Conservation (phyloP, 2,113 vertebrate species). For the Ctenodactylus gundi region DNA sequence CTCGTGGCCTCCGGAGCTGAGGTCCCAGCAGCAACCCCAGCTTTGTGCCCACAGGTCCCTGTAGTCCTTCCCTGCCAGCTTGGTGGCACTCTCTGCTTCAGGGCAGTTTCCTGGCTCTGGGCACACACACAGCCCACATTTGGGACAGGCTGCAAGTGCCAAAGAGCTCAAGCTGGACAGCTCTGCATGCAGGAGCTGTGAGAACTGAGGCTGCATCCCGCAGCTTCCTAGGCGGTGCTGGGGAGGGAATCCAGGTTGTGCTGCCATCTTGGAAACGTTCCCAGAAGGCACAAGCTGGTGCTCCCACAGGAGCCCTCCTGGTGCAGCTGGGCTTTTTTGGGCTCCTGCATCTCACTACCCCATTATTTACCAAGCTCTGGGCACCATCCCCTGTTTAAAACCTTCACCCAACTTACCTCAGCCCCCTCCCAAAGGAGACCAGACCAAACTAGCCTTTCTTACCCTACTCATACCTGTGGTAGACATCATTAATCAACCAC, state of each 20-base stretch:
- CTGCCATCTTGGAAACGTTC: not conserved
- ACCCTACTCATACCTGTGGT: not conserved
- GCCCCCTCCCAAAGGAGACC: not conserved
- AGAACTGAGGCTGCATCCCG: rapidly evolving
- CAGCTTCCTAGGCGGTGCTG: not conserved
- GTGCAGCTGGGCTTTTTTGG: not conserved
- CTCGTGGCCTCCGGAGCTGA: not conserved
- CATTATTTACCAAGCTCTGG: too few relatives aligned
- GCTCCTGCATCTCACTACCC: not conserved
- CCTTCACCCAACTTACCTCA: not conserved
- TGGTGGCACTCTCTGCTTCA: not conserved
- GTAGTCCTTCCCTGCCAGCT: not conserved
- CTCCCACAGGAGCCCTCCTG: not conserved
- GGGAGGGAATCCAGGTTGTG: not conserved
- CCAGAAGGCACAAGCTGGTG: rapidly evolving
- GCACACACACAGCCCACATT: not conserved
- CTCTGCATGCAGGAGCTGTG: rapidly evolving
- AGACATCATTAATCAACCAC: not conserved
- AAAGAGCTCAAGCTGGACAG: too few relatives aligned
- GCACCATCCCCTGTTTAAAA: not conserved
- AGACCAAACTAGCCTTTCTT: too few relatives aligned
- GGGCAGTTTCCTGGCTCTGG: not conserved
- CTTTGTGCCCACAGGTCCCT: not conserved
- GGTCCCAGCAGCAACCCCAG: rapidly evolving
- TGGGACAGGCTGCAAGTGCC: not conserved